Percentiles rank a stretch among this genome's conserved stretches.
phyloP scores from a whole-genome alignment of 2,113 vertebrate species.

The Eleginops maclovinus region DNA sequence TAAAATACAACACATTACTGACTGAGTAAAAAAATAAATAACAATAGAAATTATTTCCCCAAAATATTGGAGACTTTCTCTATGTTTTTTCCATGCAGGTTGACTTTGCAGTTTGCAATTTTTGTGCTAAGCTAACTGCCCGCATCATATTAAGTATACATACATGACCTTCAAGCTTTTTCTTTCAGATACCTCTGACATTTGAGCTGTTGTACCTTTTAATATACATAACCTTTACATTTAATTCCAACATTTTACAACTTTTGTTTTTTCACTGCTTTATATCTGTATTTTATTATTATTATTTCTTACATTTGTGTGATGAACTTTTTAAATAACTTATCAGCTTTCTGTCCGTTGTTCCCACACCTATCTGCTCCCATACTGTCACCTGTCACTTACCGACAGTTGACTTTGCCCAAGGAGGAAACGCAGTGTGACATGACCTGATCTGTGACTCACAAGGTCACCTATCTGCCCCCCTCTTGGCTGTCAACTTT shows the following conservation, averaged over 20 bases:
- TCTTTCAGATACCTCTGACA: too few relatives aligned
- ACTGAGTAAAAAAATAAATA: too few relatives aligned
- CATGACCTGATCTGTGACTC: constrained; percentile 43
- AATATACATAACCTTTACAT: too few relatives aligned
- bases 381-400: constrained; percentile 46
- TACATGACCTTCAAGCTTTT: too few relatives aligned
- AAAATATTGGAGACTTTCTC: too few relatives aligned
- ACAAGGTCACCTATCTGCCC: constrained; percentile 45
- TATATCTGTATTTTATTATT: not conserved
- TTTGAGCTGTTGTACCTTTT: too few relatives aligned
- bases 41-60: too few relatives aligned
- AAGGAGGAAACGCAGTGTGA: constrained; percentile 33
- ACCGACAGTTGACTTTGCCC: constrained; percentile 19
- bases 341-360: not conserved
- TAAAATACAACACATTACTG: too few relatives aligned
- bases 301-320: not conserved
- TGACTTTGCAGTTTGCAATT: too few relatives aligned
- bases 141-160: too few relatives aligned
- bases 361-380: constrained; percentile 8
- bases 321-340: constrained; percentile 20
- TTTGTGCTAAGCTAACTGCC: too few relatives aligned
- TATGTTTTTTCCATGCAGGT: too few relatives aligned
- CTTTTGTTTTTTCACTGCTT: not conserved
- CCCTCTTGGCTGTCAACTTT: constrained; percentile 43
- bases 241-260: not conserved